Evolutionary conservation across 1,140 invertebrate species (phyloP).

Genomic region (Trachelipus rathkii): DNA sequence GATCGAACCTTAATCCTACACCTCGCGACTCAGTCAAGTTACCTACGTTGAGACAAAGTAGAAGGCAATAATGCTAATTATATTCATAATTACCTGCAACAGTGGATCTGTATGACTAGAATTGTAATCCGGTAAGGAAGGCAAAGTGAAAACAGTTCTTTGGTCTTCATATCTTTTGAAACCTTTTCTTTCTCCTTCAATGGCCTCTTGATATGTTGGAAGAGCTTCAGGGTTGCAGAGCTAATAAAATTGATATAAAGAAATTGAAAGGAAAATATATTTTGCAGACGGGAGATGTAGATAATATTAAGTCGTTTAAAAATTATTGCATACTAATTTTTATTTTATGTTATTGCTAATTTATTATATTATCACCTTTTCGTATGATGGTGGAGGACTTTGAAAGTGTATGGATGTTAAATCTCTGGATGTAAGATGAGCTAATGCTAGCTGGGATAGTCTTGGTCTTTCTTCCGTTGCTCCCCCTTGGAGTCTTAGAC

Average conservation of each 20-base stretch:
- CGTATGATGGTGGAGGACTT: neutral
- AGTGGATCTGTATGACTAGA: neutral
- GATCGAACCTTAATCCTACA: too few relatives aligned
- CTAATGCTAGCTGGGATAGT: neutral
- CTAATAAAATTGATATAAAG: neutral
- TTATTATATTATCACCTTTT: neutral
- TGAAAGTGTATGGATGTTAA: neutral
- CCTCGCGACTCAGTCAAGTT: too few relatives aligned
- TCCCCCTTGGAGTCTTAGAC: neutral
- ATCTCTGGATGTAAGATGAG: neutral
- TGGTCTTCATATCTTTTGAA: neutral
- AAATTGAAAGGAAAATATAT: too few relatives aligned
- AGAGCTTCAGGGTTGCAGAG: neutral
- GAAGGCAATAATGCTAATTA: too few relatives aligned
- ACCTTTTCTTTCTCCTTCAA: neutral
- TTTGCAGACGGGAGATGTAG: too few relatives aligned
- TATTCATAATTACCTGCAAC: neutral
- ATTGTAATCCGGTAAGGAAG: neutral
- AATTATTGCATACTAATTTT: neutral
- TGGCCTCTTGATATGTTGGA: constrained; percentile 1
- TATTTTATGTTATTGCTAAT: neutral
- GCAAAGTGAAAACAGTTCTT: neutral
- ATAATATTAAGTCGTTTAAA: too few relatives aligned
- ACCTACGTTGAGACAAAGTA: too few relatives aligned
- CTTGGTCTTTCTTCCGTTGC: neutral